phyloP scores from a whole-genome alignment of 1,140 invertebrate species.

The Dolichoris vasculosae region DNA sequence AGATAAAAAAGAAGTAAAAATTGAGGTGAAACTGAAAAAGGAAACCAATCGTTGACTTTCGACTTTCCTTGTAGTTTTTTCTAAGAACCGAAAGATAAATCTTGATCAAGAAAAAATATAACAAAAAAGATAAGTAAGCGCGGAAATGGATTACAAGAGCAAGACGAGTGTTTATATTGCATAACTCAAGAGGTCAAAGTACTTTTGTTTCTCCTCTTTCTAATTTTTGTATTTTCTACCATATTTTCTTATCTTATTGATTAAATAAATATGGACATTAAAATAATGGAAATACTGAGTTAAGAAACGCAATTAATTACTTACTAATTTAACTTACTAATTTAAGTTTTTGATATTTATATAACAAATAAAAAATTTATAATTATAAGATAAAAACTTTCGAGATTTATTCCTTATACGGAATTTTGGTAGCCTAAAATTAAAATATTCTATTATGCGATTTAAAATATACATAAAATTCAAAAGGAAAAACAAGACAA shows the following conservation, averaged over 20 bases:
- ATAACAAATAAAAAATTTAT: too few relatives aligned
- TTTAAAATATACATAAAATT: too few relatives aligned
- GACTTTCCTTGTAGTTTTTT: conserved; percentile 19
- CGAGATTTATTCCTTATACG: too few relatives aligned
- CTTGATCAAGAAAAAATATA: conserved; percentile 23
- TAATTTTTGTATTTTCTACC: not conserved
- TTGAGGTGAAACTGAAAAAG: not conserved
- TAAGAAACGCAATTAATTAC: not conserved
- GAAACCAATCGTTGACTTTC: conserved; percentile 14
- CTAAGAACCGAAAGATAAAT: conserved; percentile 1
- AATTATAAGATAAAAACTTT: too few relatives aligned
- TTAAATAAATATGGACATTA: not conserved
- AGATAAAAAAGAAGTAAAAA: not conserved
- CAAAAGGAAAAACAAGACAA: too few relatives aligned
- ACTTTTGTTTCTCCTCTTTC: not conserved
- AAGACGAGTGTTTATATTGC: conserved; percentile 40
- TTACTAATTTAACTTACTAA: too few relatives aligned
- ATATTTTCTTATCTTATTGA: conserved; percentile 5
- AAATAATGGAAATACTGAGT: not conserved
- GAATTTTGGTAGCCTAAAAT: too few relatives aligned
- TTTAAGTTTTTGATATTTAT: too few relatives aligned
- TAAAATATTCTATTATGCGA: too few relatives aligned
- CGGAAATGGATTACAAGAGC: conserved; percentile 45
- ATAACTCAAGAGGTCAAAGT: conserved; percentile 21
- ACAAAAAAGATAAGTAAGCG: conserved; percentile 11